A percentile compares a stretch with the other conserved stretches of the same genome.
Conservation (phyloP, 2,113 vertebrate species). For the Rynchops niger region DNA sequence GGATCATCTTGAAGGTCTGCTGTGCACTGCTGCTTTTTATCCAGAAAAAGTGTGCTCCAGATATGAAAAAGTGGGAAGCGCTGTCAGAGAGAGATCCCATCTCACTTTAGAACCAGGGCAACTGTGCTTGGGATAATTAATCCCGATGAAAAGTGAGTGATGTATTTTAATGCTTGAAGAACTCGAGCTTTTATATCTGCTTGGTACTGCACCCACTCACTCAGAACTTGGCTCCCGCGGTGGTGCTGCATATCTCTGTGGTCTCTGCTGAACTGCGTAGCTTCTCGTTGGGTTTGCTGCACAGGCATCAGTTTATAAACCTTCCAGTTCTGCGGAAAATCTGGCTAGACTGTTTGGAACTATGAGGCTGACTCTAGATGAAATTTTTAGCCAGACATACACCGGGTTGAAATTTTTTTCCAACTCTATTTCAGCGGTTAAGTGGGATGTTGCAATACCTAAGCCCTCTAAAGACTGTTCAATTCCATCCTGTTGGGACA, state of each 20-base stretch:
- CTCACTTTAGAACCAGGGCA: not conserved
- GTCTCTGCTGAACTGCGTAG: not conserved
- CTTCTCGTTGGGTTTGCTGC: not conserved
- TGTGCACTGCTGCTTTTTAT: not conserved
- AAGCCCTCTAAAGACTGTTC: not conserved
- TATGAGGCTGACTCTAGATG: not conserved
- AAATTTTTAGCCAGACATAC: not conserved
- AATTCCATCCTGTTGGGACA: not conserved
- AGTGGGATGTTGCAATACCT: not conserved
- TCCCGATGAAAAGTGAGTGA: not conserved
- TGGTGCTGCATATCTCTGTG: not conserved
- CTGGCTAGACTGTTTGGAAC: not conserved
- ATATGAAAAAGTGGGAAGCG: not conserved
- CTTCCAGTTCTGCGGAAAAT: not conserved
- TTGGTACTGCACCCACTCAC: not conserved
- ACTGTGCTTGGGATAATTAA: not conserved
- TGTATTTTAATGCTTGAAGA: not conserved
- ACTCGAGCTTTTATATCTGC: not conserved
- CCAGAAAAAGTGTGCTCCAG: not conserved
- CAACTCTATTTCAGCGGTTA: not conserved
- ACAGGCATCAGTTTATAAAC: not conserved
- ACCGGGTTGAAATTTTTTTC: not conserved
- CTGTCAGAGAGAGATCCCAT: not conserved
- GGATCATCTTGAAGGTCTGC: not conserved
- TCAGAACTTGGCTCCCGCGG: not conserved